These are phyloP conservation scores for Asobara japonica DNA, from an alignment of 1,140 invertebrate genomes.

Conservation along the genomic window DNA sequence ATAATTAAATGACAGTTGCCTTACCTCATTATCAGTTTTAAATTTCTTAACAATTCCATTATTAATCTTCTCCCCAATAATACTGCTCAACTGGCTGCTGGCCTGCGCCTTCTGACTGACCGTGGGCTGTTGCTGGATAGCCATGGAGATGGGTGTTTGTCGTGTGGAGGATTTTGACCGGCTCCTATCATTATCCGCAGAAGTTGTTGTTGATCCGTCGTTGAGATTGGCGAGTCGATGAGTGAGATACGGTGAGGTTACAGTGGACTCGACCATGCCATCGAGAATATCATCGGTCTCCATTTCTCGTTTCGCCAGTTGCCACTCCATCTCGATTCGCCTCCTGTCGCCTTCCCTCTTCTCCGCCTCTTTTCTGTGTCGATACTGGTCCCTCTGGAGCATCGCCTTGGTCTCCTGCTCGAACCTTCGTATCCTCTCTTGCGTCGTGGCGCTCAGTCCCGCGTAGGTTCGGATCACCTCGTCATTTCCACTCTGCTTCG, in stretches of 20 bases:
- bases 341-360: constrained; percentile 68
- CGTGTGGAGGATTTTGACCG: constrained; percentile 44
- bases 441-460: constrained; percentile 70
- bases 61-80: constrained; percentile 49
- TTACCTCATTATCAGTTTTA: constrained; percentile 64
- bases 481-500: constrained; percentile 60
- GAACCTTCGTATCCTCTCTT: constrained; percentile 75
- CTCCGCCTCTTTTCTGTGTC: constrained; percentile 61
- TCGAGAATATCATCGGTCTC: constrained; percentile 73
- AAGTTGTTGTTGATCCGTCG: constrained; percentile 35
- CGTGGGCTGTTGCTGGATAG: constrained; percentile 51
- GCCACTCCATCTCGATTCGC: constrained; percentile 71
- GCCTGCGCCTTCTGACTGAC: constrained; percentile 43
- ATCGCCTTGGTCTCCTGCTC: constrained; percentile 78
- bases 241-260: constrained; percentile 47
- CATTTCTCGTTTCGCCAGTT: constrained; percentile 72
- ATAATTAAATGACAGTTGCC: no score
- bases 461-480: constrained; percentile 70
- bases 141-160: constrained; percentile 47
- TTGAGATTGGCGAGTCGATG: constrained; percentile 44
- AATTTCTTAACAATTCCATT: constrained; percentile 62
- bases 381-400: constrained; percentile 69
- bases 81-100: constrained; percentile 44
- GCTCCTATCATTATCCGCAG: constrained; percentile 24
- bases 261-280: constrained; percentile 64